Percentiles rank a stretch among this genome's conserved stretches.
Conservation (phyloP, 2,113 vertebrate species). For the Ptyas mucosa region DNA sequence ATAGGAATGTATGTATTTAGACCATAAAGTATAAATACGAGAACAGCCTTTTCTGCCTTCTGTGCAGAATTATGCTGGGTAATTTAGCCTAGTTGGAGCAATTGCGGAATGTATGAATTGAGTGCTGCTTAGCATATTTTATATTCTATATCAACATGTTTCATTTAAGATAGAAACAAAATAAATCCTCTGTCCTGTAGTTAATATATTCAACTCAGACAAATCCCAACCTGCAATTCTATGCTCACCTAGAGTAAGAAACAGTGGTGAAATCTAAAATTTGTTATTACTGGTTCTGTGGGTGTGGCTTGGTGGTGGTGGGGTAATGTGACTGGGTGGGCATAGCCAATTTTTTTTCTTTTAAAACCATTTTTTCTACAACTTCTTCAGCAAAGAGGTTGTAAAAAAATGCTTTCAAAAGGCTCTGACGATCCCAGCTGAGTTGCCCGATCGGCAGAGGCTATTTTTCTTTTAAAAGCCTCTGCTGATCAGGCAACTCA, state of each 20-base stretch:
- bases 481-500: too few species aligned
- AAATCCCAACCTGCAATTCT: not conserved
- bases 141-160: conserved; percentile 48
- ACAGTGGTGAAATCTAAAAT: too few species aligned
- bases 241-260: not conserved
- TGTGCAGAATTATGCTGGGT: conserved; percentile 22
- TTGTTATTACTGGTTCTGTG: too few species aligned
- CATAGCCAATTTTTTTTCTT: too few species aligned
- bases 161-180: conserved; percentile 44
- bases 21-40: conserved; percentile 14
- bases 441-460: too few species aligned
- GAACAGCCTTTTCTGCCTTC: conserved; percentile 26
- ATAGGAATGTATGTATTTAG: conserved; percentile 25
- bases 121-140: conserved; percentile 56
- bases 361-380: too few species aligned
- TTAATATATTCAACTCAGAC: not conserved
- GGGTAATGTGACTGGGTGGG: too few species aligned
- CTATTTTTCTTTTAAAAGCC: too few species aligned
- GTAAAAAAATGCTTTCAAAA: too few species aligned
- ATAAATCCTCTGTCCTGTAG: not conserved
- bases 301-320: too few species aligned
- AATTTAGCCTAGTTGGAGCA: conserved; percentile 27
- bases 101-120: not conserved
- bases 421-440: too few species aligned
- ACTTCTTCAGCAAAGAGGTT: too few species aligned